Evolutionary conservation across 2,113 vertebrate genomes (phyloP).

Genomic region (Pogona vitticeps): DNA sequence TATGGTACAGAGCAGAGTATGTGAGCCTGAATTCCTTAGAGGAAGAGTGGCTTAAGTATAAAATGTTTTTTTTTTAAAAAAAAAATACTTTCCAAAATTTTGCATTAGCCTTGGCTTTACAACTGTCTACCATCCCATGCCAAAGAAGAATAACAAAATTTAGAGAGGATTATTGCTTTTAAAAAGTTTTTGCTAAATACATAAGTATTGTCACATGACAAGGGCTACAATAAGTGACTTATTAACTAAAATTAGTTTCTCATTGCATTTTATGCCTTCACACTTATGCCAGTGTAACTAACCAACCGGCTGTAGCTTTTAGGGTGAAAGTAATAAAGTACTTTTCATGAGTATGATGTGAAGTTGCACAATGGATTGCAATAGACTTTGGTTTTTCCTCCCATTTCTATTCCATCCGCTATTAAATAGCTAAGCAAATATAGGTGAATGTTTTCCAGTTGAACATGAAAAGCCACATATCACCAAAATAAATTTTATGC

Average conservation of each 20-base stretch:
- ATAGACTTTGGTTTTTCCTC: not conserved
- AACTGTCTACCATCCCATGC: not conserved
- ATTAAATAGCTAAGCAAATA: not conserved
- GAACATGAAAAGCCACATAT: not conserved
- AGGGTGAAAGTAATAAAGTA: constrained; percentile 1
- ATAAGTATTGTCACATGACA: too few species aligned
- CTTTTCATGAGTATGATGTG: not conserved
- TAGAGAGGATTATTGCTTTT: not conserved
- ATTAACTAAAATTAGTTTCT: too few species aligned
- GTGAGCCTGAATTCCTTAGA: not conserved
- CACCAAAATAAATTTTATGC: not conserved
- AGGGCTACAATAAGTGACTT: too few species aligned
- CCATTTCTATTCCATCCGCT: not conserved
- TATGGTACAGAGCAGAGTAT: not conserved
- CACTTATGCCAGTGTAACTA: too few species aligned
- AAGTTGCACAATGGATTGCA: fast-evolving
- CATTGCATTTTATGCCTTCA: too few species aligned
- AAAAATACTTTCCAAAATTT: not conserved
- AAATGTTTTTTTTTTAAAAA: not conserved
- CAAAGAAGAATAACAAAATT: not conserved
- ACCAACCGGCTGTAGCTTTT: fast-evolving
- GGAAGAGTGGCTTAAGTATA: not conserved
- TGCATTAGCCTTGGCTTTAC: not conserved
- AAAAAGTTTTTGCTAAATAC: too few species aligned
- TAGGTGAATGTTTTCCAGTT: fast-evolving